Evolutionary conservation across 2,797 vertebrate species (phyloP).

Genomic region (Botia almorhae): DNA sequence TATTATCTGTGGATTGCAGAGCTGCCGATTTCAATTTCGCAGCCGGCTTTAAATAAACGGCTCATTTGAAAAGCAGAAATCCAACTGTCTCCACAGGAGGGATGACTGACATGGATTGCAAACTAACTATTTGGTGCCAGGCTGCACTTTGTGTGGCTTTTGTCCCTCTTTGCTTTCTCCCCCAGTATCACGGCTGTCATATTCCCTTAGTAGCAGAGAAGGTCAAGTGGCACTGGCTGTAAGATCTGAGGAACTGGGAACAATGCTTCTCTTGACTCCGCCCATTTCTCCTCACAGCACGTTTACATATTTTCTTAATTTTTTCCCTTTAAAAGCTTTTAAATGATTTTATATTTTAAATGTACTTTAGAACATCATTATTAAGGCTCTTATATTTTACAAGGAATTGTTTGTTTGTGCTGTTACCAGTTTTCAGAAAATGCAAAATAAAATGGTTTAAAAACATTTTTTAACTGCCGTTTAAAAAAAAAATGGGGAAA

Average conservation of each 20-base stretch:
- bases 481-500: not conserved
- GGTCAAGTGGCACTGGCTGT: constrained; percentile 82
- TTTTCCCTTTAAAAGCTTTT: constrained; percentile 7
- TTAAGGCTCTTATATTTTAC: not conserved
- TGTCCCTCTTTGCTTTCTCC: constrained; percentile 72
- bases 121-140: constrained; percentile 84
- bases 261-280: constrained; percentile 38
- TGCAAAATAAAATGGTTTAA: too few relatives aligned
- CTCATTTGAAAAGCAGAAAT: constrained; percentile 88
- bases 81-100: constrained; percentile 82
- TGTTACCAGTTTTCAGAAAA: too few relatives aligned
- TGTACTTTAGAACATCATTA: not conserved
- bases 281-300: constrained; percentile 61
- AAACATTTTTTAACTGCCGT: not conserved
- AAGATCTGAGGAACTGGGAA: constrained; percentile 77
- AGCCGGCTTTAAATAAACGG: constrained; percentile 77
- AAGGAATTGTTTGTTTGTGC: not conserved
- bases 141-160: constrained; percentile 83
- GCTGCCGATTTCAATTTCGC: constrained; percentile 83
- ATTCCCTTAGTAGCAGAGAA: constrained; percentile 83
- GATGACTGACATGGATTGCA: constrained; percentile 86
- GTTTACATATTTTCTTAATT: constrained; percentile 66
- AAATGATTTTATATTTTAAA: constrained; percentile 11
- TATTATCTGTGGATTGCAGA: constrained; percentile 81
- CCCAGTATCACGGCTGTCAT: constrained; percentile 82